Base-by-base conservation (phyloP, 2,113 vertebrate genomes). In the Cephalopterus ornatus region DNA sequence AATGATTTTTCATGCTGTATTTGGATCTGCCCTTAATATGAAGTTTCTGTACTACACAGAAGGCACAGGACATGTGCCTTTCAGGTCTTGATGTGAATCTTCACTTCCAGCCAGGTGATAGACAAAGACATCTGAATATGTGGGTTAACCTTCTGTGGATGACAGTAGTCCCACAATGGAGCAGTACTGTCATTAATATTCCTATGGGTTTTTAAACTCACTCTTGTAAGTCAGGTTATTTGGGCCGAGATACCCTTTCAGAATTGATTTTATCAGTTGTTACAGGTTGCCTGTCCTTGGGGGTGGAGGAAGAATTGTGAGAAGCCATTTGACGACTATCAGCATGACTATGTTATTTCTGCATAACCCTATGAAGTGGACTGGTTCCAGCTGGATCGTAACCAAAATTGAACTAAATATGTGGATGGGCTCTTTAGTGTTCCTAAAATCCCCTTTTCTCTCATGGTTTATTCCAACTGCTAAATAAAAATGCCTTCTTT, bases 371-470 rank as follows among this genome's bases (percentile, higher is more conserved):
- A 19, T 70, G 70, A 83, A 91, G 70, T 88, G 78, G 89, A 85
- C 61, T 72, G 53, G 8, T 88, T 97, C 94, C 94, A 95, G 74
- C 81, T 96, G 94, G 93, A 88, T 67, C 46, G 50, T 79, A 88
- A 95, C 53, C 87, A 95, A 85, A 85, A 85, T 16, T 61, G 63
- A 89, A 85, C 56, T 83, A 92, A 91, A 68, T 79, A 79, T 27
- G 23, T 46, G 46, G 70, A 68, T 68, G 75, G 62, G 41, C 37
- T 82, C 70, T 70, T 91, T 1, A 23, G 81, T 76, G 66, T 82
- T 93, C 62, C 84, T 82, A 75, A 94, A 93, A 67, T 49, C 44
- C 28, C 68, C 44, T 84, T 95, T 95, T 91, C 66, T 85, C 62
- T 88, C 62, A 44, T 70, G 46, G 49, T 91, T 91, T 94, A 62